These are phyloP conservation scores for Echiichthys vipera DNA, from an alignment of 2,797 vertebrate species.

Conservation along the genomic window DNA sequence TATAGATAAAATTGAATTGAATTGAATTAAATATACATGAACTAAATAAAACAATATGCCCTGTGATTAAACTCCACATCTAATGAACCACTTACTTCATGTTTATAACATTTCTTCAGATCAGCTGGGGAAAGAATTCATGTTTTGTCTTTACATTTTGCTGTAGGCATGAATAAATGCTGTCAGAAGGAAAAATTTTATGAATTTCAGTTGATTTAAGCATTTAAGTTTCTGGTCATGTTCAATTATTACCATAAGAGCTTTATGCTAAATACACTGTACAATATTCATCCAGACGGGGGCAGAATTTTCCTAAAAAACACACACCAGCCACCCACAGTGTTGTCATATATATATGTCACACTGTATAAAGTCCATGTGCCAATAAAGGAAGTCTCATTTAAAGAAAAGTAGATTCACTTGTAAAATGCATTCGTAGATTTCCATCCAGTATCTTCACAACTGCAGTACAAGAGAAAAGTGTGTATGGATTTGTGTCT, in stretches of 20 bases:
- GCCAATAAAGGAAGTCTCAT: background rate
- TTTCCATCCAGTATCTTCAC: background rate
- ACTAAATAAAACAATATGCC: background rate
- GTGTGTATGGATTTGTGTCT: background rate
- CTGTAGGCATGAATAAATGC: no score
- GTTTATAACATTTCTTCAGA: background rate
- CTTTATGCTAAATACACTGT: background rate
- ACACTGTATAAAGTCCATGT: background rate
- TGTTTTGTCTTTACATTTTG: background rate
- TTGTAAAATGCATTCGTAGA: background rate
- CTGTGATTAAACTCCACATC: background rate
- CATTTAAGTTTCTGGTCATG: background rate
- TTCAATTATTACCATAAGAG: background rate
- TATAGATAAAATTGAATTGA: no score
- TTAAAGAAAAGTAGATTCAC: background rate
- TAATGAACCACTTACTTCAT: background rate
- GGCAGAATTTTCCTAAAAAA: conserved; percentile 19
- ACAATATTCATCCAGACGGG: conserved; percentile 28
- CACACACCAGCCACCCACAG: background rate
- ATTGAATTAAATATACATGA: background rate
- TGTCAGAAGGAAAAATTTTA: background rate
- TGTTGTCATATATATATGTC: no score
- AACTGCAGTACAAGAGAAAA: background rate
- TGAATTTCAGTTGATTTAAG: background rate
- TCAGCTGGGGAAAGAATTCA: background rate